phyloP scores from a whole-genome alignment of 2,113 vertebrate genomes.

The Tragelaphus strepsiceros region DNA sequence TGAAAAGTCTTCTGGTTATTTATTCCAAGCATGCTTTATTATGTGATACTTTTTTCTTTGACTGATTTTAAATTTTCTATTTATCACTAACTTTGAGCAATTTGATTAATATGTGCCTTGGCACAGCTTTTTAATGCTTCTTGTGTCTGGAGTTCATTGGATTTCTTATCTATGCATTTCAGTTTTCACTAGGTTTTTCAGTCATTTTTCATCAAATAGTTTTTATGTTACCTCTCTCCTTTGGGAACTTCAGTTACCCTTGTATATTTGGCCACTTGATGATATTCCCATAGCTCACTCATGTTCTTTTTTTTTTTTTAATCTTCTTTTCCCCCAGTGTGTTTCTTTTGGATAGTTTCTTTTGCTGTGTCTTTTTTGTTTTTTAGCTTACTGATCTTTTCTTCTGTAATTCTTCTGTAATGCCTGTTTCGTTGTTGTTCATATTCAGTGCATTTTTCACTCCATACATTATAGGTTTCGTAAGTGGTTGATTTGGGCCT shows the following conservation, averaged over 20 bases:
- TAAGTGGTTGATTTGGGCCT: not conserved
- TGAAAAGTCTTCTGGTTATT: not conserved
- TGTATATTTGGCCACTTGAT: not conserved
- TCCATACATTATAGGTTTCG: not conserved
- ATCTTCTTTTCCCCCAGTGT: not conserved
- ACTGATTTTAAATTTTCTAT: not conserved
- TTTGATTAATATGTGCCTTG: not conserved
- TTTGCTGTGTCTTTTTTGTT: not conserved
- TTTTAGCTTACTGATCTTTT: not conserved
- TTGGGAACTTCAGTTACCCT: not conserved
- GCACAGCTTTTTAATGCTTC: conserved; percentile 10
- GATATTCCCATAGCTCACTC: not conserved
- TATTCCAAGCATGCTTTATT: not conserved
- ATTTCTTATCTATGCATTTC: not conserved
- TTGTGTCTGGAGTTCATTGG: not conserved
- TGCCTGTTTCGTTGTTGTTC: not conserved
- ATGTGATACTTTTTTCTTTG: not conserved
- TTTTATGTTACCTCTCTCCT: not conserved
- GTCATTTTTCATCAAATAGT: not conserved
- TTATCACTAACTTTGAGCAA: not conserved
- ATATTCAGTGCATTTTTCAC: not conserved
- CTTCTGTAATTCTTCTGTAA: not conserved
- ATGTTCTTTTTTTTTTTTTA: not conserved
- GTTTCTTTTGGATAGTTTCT: not conserved
- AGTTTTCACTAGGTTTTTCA: not conserved